These are phyloP conservation scores for Archivesica marissinica DNA, from an alignment of 1,140 invertebrate genomes.

Conservation along the genomic window DNA sequence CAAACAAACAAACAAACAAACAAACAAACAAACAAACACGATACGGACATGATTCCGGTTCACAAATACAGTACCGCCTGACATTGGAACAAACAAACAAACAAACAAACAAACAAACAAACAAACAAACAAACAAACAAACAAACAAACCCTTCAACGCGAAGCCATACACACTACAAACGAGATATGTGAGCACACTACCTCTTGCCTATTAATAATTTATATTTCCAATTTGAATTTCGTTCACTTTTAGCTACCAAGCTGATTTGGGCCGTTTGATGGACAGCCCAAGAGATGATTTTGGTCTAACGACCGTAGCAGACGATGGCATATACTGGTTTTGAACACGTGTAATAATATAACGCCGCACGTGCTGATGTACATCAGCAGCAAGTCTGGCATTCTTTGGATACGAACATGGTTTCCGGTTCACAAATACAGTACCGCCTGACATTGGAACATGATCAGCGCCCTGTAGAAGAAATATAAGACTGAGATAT, in stretches of 20 bases:
- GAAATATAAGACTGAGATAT: not conserved
- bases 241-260: not conserved
- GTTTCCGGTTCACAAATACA: conserved; percentile 70
- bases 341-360: conserved; percentile 69
- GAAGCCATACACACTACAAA: no score
- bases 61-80: no score
- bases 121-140: no score
- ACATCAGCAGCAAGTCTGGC: conserved; percentile 25
- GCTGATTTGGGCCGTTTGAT: conserved; percentile 41
- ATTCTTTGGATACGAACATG: conserved; percentile 62
- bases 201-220: no score
- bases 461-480: conserved; percentile 58
- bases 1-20: no score
- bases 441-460: conserved; percentile 76
- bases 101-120: no score
- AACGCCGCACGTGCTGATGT: conserved; percentile 74
- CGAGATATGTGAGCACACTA: no score
- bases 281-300: not conserved
- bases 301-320: not conserved
- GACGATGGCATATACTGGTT: conserved; percentile 19
- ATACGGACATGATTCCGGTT: conserved; percentile 65
- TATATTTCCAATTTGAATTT: no score
- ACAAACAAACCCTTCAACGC: no score
- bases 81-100: no score
- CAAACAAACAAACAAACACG: no score